A percentile compares a stretch with the other conserved stretches of the same genome.
Evolutionary conservation across 2,888 invertebrate species (phyloP).

Genomic region (Apotomis betuletana): DNA sequence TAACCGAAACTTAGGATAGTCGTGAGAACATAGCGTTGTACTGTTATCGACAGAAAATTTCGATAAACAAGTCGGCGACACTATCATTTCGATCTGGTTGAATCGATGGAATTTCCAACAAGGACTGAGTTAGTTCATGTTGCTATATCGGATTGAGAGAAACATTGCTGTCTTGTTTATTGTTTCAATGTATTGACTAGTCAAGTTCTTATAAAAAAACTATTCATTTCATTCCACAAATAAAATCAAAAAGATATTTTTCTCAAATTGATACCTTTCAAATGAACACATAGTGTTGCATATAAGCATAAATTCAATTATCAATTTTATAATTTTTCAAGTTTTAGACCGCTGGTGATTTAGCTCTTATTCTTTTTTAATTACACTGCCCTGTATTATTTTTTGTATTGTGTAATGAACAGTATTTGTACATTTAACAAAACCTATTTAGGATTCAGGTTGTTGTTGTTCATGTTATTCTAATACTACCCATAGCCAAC

Average conservation of each 20-base stretch:
- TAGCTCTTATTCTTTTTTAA: too few species aligned
- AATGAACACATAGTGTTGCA: too few species aligned
- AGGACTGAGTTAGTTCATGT: slow-evolving; percentile 48
- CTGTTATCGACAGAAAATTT: slow-evolving; percentile 40
- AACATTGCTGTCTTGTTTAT: slow-evolving; percentile 38
- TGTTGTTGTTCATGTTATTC: not conserved
- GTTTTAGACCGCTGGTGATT: too few species aligned
- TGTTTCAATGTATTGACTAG: slow-evolving; percentile 42
- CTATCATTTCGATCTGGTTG: slow-evolving; percentile 47
- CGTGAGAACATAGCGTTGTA: slow-evolving; percentile 31
- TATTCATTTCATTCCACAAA: too few species aligned
- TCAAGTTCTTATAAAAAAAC: not conserved
- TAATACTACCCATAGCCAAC: not conserved
- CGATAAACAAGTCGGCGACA: slow-evolving; percentile 40
- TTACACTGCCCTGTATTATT: too few species aligned
- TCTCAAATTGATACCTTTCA: too few species aligned
- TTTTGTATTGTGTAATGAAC: too few species aligned
- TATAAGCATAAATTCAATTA: too few species aligned
- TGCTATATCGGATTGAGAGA: slow-evolving; percentile 49
- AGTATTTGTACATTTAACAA: too few species aligned
- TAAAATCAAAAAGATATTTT: too few species aligned
- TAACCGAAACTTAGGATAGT: slow-evolving; percentile 11
- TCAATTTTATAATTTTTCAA: too few species aligned
- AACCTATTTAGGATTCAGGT: not conserved
- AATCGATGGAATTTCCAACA: slow-evolving; percentile 50